Percentiles rank a stretch among this genome's conserved stretches.
These are phyloP conservation scores for Pelodytes ibericus DNA, from an alignment of 2,797 vertebrate species.

Conservation along the genomic window DNA sequence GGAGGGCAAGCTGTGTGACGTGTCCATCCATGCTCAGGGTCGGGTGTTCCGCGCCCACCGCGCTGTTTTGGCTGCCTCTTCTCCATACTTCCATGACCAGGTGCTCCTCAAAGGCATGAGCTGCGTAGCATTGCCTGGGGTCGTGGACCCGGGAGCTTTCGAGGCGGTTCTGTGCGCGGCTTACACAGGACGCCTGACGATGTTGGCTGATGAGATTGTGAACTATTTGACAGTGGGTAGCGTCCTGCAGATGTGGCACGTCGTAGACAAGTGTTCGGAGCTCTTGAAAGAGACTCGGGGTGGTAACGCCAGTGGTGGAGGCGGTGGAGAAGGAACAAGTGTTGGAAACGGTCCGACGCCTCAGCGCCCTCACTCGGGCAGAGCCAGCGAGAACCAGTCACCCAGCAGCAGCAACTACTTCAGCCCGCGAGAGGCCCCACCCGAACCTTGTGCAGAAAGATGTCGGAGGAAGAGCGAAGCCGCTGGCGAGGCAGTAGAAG, in stretches of 20 bases:
- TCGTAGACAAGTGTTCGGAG: slow-evolving; percentile 94
- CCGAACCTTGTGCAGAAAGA: slow-evolving; percentile 21
- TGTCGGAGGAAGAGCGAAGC: slow-evolving; percentile 42
- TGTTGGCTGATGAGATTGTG: slow-evolving; percentile 86
- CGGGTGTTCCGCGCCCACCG: slow-evolving; percentile 90
- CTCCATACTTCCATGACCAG: slow-evolving; percentile 94
- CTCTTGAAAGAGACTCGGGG: slow-evolving; percentile 76
- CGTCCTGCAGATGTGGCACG: slow-evolving; percentile 97
- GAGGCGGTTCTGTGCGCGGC: slow-evolving; percentile 87
- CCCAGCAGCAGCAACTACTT: slow-evolving; percentile 93
- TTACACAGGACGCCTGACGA: slow-evolving; percentile 89
- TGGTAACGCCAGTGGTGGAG: slow-evolving; percentile 27
- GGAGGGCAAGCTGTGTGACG: slow-evolving; percentile 88
- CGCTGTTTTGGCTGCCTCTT: slow-evolving; percentile 90
- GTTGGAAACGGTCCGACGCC: slow-evolving; percentile 59
- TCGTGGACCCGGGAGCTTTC: slow-evolving; percentile 90
- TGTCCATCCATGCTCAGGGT: slow-evolving; percentile 91
- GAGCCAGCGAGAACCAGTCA: slow-evolving; percentile 77
- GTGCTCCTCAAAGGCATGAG: slow-evolving; percentile 90
- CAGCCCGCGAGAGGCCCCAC: slow-evolving; percentile 74
- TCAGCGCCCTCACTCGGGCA: slow-evolving; percentile 61
- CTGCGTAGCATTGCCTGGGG: slow-evolving; percentile 84
- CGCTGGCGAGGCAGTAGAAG: slow-evolving; percentile 47
- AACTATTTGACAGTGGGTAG: slow-evolving; percentile 93
- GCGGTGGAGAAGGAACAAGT: slow-evolving; percentile 61